phyloP scores from a whole-genome alignment of 2,888 invertebrate genomes.

The Phrixothrix hirtus region DNA sequence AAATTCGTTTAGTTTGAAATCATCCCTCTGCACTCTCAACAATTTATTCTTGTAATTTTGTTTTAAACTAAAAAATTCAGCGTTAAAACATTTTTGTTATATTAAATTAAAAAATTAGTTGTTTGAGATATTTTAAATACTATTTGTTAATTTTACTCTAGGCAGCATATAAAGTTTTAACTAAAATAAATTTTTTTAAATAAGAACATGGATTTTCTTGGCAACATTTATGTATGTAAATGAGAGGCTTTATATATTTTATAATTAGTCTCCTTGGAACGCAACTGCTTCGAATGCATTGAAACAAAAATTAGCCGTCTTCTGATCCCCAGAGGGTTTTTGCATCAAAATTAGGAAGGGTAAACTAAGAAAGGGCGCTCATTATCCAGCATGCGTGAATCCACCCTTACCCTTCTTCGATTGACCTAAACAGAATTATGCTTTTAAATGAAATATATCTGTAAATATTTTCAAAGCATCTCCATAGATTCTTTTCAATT shows the following conservation, averaged over 20 bases:
- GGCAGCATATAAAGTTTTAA: too few species aligned
- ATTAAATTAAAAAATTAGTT: too few species aligned
- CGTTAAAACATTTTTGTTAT: too few species aligned
- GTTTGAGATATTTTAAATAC: too few species aligned
- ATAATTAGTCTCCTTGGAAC: constrained; percentile 48
- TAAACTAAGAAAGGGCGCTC: constrained; percentile 25
- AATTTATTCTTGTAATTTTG: neutral
- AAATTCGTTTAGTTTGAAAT: constrained; percentile 22
- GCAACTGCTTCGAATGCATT: constrained; percentile 39
- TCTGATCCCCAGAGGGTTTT: constrained; percentile 39
- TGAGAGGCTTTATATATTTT: constrained; percentile 48
- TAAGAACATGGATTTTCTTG: constrained; percentile 10
- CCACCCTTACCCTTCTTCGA: constrained; percentile 8
- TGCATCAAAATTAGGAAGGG: constrained; percentile 39
- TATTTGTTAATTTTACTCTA: too few species aligned
- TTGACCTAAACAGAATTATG: constrained; percentile 4
- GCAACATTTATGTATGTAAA: constrained; percentile 44
- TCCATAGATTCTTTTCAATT: too few species aligned
- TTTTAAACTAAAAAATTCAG: too few species aligned
- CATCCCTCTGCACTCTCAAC: neutral
- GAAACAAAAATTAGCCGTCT: constrained; percentile 48
- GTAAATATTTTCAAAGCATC: too few species aligned
- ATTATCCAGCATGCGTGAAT: constrained; percentile 19
- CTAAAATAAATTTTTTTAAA: neutral
- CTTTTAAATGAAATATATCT: too few species aligned